These are phyloP conservation scores for Drosophila lowei DNA, from an alignment of 1,140 invertebrate genomes.

Conservation along the genomic window DNA sequence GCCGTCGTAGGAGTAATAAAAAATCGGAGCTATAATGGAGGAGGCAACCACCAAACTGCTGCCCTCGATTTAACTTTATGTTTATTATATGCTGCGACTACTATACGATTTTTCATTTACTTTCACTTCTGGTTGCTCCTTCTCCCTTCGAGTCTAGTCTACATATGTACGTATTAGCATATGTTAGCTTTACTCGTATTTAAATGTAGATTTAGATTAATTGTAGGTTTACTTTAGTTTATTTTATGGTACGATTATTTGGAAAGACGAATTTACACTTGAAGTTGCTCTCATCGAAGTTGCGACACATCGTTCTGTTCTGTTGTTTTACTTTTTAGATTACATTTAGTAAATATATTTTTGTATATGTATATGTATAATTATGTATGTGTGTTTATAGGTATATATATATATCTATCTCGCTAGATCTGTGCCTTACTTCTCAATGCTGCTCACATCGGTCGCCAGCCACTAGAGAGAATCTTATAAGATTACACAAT, in stretches of 20 bases:
- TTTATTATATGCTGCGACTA: conserved; percentile 14
- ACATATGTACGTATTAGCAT: conserved; percentile 23
- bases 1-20: conserved; percentile 38
- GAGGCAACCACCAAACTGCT: conserved; percentile 22
- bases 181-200: conserved; percentile 34
- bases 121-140: conserved; percentile 16
- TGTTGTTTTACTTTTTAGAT: conserved; percentile 43
- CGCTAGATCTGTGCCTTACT: conserved; percentile 14
- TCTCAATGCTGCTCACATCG: conserved; percentile 1
- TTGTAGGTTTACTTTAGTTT: conserved; percentile 3
- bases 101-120: conserved; percentile 20
- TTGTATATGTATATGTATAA: conserved; percentile 30
- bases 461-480: conserved; percentile 13
- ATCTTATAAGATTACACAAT: conserved; percentile 45
- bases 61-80: conserved; percentile 6
- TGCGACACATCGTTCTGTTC: conserved; percentile 30
- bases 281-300: conserved; percentile 56
- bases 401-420: conserved; percentile 28
- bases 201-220: conserved; percentile 27
- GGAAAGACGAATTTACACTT: conserved; percentile 81
- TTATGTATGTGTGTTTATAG: conserved; percentile 25
- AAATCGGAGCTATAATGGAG: conserved; percentile 30
- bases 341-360: conserved; percentile 34
- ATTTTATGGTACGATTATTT: conserved; percentile 69
- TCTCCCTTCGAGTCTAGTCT: background rate